Percentiles rank a stretch among this genome's conserved stretches.
Evolutionary conservation across 2,888 invertebrate genomes (phyloP).

Genomic region (Horisme vitalbata): DNA sequence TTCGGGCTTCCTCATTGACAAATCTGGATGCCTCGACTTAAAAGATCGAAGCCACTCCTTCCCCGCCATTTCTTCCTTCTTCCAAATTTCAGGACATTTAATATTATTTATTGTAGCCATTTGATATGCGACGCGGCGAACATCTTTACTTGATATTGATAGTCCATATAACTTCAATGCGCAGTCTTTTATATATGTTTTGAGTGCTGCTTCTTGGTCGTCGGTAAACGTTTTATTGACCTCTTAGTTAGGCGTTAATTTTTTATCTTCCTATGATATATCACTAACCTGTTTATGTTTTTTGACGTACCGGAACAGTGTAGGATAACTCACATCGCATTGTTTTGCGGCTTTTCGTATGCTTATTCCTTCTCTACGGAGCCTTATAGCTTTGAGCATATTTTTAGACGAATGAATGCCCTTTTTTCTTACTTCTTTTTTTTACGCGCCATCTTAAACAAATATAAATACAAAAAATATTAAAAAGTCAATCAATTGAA

Average conservation of each 20-base stretch:
- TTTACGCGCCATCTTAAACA: neutral
- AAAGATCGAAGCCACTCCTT: constrained; percentile 5
- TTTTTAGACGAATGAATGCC: constrained; percentile 1
- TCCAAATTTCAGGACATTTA: neutral
- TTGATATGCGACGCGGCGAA: neutral
- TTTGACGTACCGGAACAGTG: constrained; percentile 4
- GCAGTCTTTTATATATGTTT: constrained; percentile 1
- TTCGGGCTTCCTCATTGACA: constrained; percentile 20
- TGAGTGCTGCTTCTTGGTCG: constrained; percentile 1
- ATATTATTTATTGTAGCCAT: neutral
- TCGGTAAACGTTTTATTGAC: constrained; percentile 8
- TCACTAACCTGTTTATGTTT: neutral
- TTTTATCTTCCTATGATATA: constrained; percentile 1
- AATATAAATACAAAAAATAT: no score
- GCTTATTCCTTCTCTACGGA: neutral
- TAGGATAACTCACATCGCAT: constrained; percentile 1
- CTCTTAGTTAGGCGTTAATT: constrained; percentile 11
- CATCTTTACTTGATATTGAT: neutral
- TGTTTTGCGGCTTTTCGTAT: constrained; percentile 8
- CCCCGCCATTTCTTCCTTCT: constrained; percentile 2
- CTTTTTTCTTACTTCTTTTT: neutral
- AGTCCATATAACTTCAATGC: constrained; percentile 1
- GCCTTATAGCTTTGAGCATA: constrained; percentile 1
- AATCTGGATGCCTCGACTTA: neutral
- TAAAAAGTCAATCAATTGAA: no score